Percentiles rank a stretch among this genome's conserved stretches.
Evolutionary conservation across 2,888 invertebrate genomes (phyloP).

Genomic region (Blera fallax): DNA sequence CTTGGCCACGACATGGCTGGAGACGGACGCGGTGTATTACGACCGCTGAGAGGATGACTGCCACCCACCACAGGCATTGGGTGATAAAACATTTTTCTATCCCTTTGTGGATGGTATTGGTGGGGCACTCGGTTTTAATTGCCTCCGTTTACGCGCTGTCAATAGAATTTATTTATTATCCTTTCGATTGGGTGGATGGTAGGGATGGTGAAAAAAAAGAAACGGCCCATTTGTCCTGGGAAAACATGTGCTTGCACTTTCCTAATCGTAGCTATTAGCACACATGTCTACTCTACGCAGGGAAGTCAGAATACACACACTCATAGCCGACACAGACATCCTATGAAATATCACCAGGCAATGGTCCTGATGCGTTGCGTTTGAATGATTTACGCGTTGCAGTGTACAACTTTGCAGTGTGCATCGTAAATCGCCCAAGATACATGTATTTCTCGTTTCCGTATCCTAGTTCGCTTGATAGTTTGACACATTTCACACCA

Average conservation of each 20-base stretch:
- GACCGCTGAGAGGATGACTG: conserved; percentile 26
- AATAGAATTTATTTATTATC: conserved; percentile 65
- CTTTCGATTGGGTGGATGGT: background rate
- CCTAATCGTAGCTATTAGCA: conserved; percentile 22
- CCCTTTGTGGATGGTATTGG: conserved; percentile 10
- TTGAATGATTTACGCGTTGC: conserved; percentile 68
- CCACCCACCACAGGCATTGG: background rate
- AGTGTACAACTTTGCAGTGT: conserved; percentile 59
- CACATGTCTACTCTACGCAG: background rate
- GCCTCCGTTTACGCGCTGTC: conserved; percentile 65
- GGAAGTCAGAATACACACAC: background rate
- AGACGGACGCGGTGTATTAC: conserved; percentile 10
- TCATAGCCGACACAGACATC: conserved; percentile 17
- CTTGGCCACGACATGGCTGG: conserved; percentile 39
- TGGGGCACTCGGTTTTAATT: conserved; percentile 59
- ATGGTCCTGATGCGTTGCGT: conserved; percentile 64
- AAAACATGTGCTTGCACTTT: conserved; percentile 37
- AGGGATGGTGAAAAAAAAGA: background rate
- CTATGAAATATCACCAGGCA: conserved; percentile 60
- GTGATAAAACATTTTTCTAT: conserved; percentile 35
- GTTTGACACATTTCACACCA: conserved; percentile 49
- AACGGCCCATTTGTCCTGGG: background rate
- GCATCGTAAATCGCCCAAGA: conserved; percentile 59
- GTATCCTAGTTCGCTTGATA: conserved; percentile 27
- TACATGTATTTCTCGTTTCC: conserved; percentile 44